A percentile compares a stretch with the other conserved stretches of the same genome.
These are phyloP conservation scores for Esperia sulphurella DNA, from an alignment of 2,888 invertebrate species.

Conservation along the genomic window DNA sequence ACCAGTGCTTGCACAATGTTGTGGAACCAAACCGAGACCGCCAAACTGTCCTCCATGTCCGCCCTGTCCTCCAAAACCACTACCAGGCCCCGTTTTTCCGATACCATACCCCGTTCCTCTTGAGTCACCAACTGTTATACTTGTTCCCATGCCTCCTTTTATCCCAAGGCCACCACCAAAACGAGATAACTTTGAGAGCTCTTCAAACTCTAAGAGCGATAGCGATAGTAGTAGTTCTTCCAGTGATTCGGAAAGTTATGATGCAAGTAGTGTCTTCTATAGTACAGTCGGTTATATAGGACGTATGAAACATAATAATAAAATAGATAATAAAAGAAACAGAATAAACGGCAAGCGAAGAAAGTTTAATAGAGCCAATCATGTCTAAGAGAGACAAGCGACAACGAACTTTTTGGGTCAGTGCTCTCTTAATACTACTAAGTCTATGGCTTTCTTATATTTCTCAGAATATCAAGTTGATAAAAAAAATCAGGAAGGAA, in stretches of 20 bases:
- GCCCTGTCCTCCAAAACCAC: conserved; percentile 36
- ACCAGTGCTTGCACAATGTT: conserved; percentile 19
- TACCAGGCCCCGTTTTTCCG: conserved; percentile 15
- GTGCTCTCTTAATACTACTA: no score
- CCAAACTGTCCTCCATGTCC: conserved; percentile 52
- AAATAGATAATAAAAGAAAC: background rate
- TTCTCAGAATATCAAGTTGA: conserved; percentile 19
- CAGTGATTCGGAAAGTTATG: background rate
- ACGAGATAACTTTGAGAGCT: background rate
- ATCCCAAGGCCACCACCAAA: conserved; percentile 1
- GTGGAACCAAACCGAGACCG: background rate
- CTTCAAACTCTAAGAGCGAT: background rate
- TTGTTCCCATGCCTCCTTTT: conserved; percentile 20
- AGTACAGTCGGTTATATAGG: background rate
- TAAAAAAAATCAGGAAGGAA: conserved; percentile 2
- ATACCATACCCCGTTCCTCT: conserved; percentile 17
- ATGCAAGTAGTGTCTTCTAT: background rate
- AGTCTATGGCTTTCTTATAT: conserved; percentile 29
- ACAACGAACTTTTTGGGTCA: conserved; percentile 26
- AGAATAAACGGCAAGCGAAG: background rate
- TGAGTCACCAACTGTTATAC: conserved; percentile 19
- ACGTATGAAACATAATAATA: background rate
- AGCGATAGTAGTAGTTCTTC: conserved; percentile 3
- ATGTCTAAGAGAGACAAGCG: conserved; percentile 1
- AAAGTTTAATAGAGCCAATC: background rate